phyloP scores from a whole-genome alignment of 2,888 invertebrate species.

The Limenitis camilla region DNA sequence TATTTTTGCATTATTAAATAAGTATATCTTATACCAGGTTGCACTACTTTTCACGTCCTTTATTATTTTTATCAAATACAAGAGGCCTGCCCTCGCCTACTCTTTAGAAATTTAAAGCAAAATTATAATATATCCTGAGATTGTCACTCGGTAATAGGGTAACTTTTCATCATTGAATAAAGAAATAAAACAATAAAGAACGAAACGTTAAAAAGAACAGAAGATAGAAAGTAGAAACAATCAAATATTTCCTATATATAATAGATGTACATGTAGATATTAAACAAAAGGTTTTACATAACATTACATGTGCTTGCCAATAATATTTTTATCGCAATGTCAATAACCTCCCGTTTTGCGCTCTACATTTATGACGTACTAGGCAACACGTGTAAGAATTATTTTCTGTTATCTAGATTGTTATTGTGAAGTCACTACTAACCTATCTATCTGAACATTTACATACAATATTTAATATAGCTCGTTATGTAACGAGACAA shows the following conservation, averaged over 20 bases:
- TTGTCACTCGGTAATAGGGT: no score
- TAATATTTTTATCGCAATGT: conserved; percentile 41
- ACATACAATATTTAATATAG: neutral
- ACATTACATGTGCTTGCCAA: conserved; percentile 11
- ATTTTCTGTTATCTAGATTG: conserved; percentile 12
- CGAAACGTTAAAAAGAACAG: no score
- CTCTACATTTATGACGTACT: conserved; percentile 39
- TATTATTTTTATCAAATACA: neutral
- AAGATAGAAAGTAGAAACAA: no score
- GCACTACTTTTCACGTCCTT: neutral
- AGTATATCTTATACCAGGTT: conserved; percentile 35
- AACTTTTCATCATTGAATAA: no score
- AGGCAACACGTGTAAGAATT: conserved; percentile 30
- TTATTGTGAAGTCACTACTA: conserved; percentile 1
- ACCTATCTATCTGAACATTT: conserved; percentile 6
- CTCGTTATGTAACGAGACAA: neutral
- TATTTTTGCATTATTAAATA: no score
- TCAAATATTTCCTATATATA: no score
- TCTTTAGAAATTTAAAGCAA: no score
- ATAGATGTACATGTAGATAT: no score
- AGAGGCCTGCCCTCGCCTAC: no score
- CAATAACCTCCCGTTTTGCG: conserved; percentile 48
- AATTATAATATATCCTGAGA: no score
- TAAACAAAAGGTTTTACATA: neutral
- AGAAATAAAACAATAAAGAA: no score